A percentile compares a stretch with the other conserved stretches of the same genome.
Evolutionary conservation across 1,140 invertebrate genomes (phyloP).

Genomic region (Philaenus spumarius): DNA sequence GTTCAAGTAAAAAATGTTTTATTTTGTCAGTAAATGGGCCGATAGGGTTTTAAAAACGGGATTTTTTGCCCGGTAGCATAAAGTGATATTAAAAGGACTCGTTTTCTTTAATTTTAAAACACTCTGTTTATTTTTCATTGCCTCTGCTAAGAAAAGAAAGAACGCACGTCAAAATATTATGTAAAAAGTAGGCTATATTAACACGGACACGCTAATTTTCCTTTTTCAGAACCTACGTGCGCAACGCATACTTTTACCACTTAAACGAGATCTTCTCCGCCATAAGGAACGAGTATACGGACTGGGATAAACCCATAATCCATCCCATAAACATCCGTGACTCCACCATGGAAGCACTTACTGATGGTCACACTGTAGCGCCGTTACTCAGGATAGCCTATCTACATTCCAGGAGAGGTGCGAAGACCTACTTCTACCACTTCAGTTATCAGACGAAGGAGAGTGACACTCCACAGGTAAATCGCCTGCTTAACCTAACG

Average conservation of each 20-base stretch:
- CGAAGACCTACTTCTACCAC: conserved; percentile 68
- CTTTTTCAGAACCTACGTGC: conserved; percentile 63
- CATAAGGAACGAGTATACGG: conserved; percentile 86
- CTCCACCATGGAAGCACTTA: conserved; percentile 78
- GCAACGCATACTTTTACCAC: conserved; percentile 82
- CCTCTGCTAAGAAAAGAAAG: too few relatives aligned
- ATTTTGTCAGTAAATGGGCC: too few relatives aligned
- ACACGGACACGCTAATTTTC: too few relatives aligned
- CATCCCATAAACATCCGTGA: conserved; percentile 79
- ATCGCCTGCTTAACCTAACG: too few relatives aligned
- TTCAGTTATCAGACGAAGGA: conserved; percentile 74
- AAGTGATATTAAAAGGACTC: too few relatives aligned
- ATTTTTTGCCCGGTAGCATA: too few relatives aligned
- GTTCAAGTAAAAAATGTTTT: too few relatives aligned
- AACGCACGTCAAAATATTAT: too few relatives aligned
- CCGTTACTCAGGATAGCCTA: conserved; percentile 61
- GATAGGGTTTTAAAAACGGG: too few relatives aligned
- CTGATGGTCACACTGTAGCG: conserved; percentile 73
- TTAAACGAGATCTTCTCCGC: conserved; percentile 89
- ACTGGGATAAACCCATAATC: conserved; percentile 80
- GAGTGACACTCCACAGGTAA: conserved; percentile 63
- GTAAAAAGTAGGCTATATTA: too few relatives aligned
- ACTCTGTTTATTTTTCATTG: too few relatives aligned
- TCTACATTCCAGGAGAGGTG: conserved; percentile 59
- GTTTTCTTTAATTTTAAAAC: too few relatives aligned